A percentile compares a stretch with the other conserved stretches of the same genome.
These are phyloP conservation scores for Solen grandis DNA, from an alignment of 1,140 invertebrate species.

Conservation along the genomic window DNA sequence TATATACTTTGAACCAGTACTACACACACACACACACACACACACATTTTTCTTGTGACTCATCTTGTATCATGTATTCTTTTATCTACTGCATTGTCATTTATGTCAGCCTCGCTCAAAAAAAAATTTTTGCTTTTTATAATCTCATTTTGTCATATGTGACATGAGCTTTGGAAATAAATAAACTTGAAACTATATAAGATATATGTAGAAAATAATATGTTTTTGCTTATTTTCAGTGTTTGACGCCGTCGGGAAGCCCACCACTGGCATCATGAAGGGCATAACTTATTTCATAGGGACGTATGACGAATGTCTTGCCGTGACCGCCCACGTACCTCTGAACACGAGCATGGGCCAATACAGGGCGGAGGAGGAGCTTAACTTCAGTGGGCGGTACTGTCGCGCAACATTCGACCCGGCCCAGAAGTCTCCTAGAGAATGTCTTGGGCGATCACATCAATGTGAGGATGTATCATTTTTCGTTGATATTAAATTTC, in stretches of 20 bases:
- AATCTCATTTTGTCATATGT: no score
- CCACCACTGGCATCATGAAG: slow-evolving; percentile 73
- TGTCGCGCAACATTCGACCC: slow-evolving; percentile 60
- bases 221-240: slow-evolving; percentile 56
- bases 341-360: slow-evolving; percentile 36
- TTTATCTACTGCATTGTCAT: no score
- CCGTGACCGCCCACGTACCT: slow-evolving; percentile 52
- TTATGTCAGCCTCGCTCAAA: no score
- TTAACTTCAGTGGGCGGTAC: slow-evolving; percentile 48
- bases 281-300: slow-evolving; percentile 76
- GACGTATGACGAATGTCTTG: slow-evolving; percentile 74
- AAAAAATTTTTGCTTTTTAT: no score
- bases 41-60: no score
- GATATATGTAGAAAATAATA: neutral
- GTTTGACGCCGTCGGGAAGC: slow-evolving; percentile 76
- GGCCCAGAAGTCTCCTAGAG: slow-evolving; percentile 37
- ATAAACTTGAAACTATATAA: no score
- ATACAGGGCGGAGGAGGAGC: slow-evolving; percentile 8
- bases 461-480: slow-evolving; percentile 19
- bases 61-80: no score
- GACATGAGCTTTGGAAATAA: no score
- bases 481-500: no score
- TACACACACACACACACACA: no score
- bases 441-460: slow-evolving; percentile 39
- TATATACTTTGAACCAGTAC: no score